Evolutionary conservation across 2,888 invertebrate genomes (phyloP), one percentile per base, ranked within the genome.

Genomic region (Epistrophella euchroma): DNA sequence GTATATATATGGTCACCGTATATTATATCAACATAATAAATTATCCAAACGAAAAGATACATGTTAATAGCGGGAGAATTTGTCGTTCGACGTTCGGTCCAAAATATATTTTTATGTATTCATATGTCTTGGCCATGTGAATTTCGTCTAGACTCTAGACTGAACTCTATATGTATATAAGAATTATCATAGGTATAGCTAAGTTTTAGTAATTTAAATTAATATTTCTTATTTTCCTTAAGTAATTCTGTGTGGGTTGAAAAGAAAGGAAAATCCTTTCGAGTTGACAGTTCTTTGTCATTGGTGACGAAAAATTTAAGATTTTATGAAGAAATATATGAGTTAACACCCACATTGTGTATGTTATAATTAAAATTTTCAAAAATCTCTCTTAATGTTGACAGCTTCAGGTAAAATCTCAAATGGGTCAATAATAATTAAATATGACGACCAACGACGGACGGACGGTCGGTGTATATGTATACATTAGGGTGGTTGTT

Each of bases 111-210:
- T 32, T 0, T 17, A 64, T 45, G 0, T 35, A 47, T 64, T 11
- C 28, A 37, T 7, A 56, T 60, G 40, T 60, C 55, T 80, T 72
- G 37, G 62, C 76, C 81, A 81, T 81, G 85, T 85, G 81, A 73
- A 70, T 81, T 62, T 73, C 73, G 85, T 85, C 85, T 85, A 85
- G 85, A 85, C 85, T 85, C 85, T 85, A 85, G 85, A 85, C 85
- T 73, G 55, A 76, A 72, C 45, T 75, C 66, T 40, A 40, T 37
- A 25, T 55, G 6, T 1, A 4, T 28, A n/a, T 25, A 11, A 19
- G 32, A 55, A 52, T 66, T 64, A 64, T 47, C 17, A 19, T 47
- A 22, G 7, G 28, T 62, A 17, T 32, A 32, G 2, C 3, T 32
- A 32, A 0, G 2, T 17, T 25, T 47, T 17, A 6, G 68, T 64